These are phyloP conservation scores for Microcaecilia unicolor DNA, from an alignment of 2,797 vertebrate genomes.

Conservation along the genomic window DNA sequence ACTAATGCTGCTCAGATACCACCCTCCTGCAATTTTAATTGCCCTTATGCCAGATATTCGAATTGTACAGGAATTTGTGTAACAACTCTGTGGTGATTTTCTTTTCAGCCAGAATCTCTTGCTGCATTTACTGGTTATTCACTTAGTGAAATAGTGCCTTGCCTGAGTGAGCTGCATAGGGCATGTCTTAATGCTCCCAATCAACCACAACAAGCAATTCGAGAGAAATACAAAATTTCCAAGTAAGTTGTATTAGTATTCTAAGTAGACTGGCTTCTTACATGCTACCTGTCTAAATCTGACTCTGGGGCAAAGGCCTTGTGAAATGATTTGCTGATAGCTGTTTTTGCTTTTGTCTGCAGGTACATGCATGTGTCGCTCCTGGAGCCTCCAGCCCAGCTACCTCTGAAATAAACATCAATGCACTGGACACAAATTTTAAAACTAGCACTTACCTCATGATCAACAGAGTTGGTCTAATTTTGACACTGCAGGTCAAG, in stretches of 20 bases:
- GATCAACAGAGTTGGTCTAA: slow-evolving; percentile 11
- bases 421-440: not conserved
- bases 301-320: too few relatives aligned
- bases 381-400: slow-evolving; percentile 43
- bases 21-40: too few relatives aligned
- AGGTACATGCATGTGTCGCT: slow-evolving; percentile 63
- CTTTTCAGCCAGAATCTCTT: slow-evolving; percentile 67
- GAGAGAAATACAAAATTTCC: slow-evolving; percentile 71
- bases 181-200: slow-evolving; percentile 50
- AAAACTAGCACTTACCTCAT: not conserved
- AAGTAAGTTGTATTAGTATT: slow-evolving; percentile 72
- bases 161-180: slow-evolving; percentile 73
- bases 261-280: too few relatives aligned
- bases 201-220: slow-evolving; percentile 71
- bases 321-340: not conserved
- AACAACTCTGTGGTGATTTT: slow-evolving; percentile 11
- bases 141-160: slow-evolving; percentile 65
- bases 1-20: too few relatives aligned
- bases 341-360: slow-evolving; percentile 13
- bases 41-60: too few relatives aligned
- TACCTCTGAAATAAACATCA: slow-evolving; percentile 43
- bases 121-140: slow-evolving; percentile 74
- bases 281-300: too few relatives aligned
- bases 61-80: too few relatives aligned
- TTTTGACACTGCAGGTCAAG: slow-evolving; percentile 27